Evolutionary conservation across 2,888 invertebrate species (phyloP).

Genomic region (Diplolepis rosae): DNA sequence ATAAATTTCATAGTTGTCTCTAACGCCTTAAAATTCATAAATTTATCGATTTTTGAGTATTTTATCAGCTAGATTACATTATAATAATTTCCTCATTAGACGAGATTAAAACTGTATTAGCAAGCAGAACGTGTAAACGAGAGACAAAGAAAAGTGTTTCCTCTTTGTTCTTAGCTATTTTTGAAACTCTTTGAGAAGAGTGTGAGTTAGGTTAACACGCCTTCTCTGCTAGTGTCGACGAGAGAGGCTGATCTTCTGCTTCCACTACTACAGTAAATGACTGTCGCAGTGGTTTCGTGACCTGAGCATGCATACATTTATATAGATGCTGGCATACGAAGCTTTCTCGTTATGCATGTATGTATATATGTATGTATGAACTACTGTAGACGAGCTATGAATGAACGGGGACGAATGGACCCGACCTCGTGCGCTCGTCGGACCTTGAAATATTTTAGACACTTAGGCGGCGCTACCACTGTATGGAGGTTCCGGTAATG

Average conservation of each 20-base stretch:
- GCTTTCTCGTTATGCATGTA: background rate
- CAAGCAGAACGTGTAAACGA: background rate
- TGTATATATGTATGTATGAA: background rate
- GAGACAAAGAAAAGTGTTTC: background rate
- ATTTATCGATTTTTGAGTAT: too few species aligned
- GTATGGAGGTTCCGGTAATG: background rate
- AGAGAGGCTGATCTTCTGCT: background rate
- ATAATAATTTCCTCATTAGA: too few species aligned
- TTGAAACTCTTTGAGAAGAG: background rate
- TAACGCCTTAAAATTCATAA: too few species aligned
- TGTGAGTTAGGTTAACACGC: background rate
- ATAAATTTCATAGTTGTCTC: too few species aligned
- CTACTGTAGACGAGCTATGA: background rate
- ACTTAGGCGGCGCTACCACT: background rate
- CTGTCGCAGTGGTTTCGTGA: background rate
- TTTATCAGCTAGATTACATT: too few species aligned
- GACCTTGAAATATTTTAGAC: constrained; percentile 9
- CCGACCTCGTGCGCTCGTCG: background rate
- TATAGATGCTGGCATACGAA: background rate
- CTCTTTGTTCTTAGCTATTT: background rate
- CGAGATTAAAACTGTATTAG: background rate
- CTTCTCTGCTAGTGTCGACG: background rate
- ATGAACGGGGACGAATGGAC: constrained; percentile 12
- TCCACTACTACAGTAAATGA: constrained; percentile 4
- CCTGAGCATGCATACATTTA: background rate